Evolutionary conservation across 1,140 invertebrate genomes (phyloP).

Genomic region (Kradibia gibbosae): DNA sequence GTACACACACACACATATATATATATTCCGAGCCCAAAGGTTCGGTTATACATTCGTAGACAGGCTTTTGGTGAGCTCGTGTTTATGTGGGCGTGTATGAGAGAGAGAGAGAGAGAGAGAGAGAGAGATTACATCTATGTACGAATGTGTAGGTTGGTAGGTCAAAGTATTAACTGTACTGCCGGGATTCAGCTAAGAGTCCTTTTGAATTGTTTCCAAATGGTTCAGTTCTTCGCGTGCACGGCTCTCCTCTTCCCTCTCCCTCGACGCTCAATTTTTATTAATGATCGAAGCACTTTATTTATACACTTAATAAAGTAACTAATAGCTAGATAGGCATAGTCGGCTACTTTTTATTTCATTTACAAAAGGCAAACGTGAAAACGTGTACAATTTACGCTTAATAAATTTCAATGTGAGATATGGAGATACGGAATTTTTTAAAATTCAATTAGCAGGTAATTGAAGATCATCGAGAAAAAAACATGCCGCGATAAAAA

Average conservation of each 20-base stretch:
- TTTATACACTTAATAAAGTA: constrained; percentile 47
- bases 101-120: too few species aligned
- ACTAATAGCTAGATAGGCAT: background rate
- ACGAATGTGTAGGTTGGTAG: background rate
- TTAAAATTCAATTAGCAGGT: too few species aligned
- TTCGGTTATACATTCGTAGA: too few species aligned
- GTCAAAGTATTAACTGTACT: constrained; percentile 35
- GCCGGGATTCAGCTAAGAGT: constrained; percentile 29
- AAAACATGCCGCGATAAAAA: too few species aligned
- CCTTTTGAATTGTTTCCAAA: constrained; percentile 50
- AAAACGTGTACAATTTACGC: too few species aligned
- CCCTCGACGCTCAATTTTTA: background rate
- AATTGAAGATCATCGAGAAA: too few species aligned
- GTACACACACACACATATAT: background rate
- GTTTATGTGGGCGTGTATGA: background rate
- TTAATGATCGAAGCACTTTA: background rate
- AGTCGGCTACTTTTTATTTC: background rate
- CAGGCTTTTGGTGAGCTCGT: background rate
- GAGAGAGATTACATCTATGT: background rate
- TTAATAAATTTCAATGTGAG: too few species aligned
- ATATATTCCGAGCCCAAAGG: too few species aligned
- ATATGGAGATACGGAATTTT: too few species aligned
- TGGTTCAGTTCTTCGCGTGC: constrained; percentile 12
- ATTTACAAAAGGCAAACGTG: too few species aligned
- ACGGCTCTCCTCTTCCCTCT: background rate